These are phyloP conservation scores for Cataglyphis cursor DNA, from an alignment of 2,888 invertebrate species.

Conservation along the genomic window DNA sequence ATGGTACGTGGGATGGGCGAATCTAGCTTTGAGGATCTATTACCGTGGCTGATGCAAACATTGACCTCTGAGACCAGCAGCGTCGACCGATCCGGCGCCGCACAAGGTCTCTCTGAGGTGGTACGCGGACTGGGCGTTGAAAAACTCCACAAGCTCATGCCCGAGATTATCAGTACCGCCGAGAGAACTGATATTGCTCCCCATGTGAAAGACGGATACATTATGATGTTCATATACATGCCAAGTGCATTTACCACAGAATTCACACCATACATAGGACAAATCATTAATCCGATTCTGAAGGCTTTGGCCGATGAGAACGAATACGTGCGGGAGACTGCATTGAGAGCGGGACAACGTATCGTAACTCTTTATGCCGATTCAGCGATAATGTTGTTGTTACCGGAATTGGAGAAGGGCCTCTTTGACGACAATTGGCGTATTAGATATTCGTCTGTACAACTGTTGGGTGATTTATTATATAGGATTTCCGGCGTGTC, in stretches of 20 bases:
- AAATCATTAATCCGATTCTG: slow-evolving; percentile 98
- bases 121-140: slow-evolving; percentile 98
- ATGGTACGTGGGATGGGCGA: slow-evolving; percentile 99
- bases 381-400: slow-evolving; percentile 95
- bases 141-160: slow-evolving; percentile 98
- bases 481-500: slow-evolving; percentile 99
- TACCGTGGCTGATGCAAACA: slow-evolving; percentile 99
- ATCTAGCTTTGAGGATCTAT: slow-evolving; percentile 96
- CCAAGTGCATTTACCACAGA: slow-evolving; percentile 98
- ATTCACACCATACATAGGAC: slow-evolving; percentile 98
- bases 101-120: slow-evolving; percentile 98
- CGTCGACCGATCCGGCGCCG: slow-evolving; percentile 98
- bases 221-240: slow-evolving; percentile 99
- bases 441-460: slow-evolving; percentile 96
- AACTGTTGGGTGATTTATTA: slow-evolving; percentile 97
- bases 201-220: slow-evolving; percentile 99
- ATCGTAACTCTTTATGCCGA: slow-evolving; percentile 99
- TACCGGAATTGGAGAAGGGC: slow-evolving; percentile 97
- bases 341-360: slow-evolving; percentile 97
- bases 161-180: slow-evolving; percentile 97
- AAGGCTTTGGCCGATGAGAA: slow-evolving; percentile 99
- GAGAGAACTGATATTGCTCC: slow-evolving; percentile 97
- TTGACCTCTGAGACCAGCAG: slow-evolving; percentile 97
- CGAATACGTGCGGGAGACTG: slow-evolving; percentile 99
- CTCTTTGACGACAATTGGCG: slow-evolving; percentile 99